These are phyloP conservation scores for Drosophila tripunctata DNA, from an alignment of 2,888 invertebrate genomes.

Conservation along the genomic window DNA sequence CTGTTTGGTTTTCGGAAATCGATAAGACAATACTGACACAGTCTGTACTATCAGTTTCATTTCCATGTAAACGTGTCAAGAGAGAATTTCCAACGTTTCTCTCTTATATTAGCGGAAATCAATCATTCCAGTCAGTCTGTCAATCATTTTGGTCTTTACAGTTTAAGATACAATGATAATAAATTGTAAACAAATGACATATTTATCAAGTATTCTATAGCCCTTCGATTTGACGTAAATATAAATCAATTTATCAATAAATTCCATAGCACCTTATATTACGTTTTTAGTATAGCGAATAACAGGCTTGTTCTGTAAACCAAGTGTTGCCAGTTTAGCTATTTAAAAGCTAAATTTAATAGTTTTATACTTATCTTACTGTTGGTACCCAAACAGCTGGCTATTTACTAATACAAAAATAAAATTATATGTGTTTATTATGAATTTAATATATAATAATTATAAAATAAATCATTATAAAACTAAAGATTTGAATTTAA, in stretches of 20 bases:
- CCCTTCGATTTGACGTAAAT: background rate
- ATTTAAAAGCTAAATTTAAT: no score
- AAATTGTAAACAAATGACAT: conserved; percentile 9
- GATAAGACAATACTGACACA: no score
- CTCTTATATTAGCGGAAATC: background rate
- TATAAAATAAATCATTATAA: no score
- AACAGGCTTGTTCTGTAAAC: background rate
- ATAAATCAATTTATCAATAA: conserved; percentile 7
- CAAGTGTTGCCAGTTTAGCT: no score
- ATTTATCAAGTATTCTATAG: conserved; percentile 4
- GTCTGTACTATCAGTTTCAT: background rate
- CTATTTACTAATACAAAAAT: no score
- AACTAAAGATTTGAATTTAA: no score
- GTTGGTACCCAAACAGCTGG: no score
- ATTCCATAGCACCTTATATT: no score
- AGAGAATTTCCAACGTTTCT: background rate
- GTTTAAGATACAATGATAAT: conserved; percentile 4
- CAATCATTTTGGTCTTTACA: background rate
- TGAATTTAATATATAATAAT: no score
- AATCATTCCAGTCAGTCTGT: conserved; percentile 6
- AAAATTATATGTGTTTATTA: no score
- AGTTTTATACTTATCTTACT: background rate
- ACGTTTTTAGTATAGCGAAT: background rate
- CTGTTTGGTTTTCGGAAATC: background rate
- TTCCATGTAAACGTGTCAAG: background rate